Evolutionary conservation across 2,797 vertebrate genomes (phyloP), one percentile per base, ranked within the genome.

Genomic region (Adelosebastes latens): DNA sequence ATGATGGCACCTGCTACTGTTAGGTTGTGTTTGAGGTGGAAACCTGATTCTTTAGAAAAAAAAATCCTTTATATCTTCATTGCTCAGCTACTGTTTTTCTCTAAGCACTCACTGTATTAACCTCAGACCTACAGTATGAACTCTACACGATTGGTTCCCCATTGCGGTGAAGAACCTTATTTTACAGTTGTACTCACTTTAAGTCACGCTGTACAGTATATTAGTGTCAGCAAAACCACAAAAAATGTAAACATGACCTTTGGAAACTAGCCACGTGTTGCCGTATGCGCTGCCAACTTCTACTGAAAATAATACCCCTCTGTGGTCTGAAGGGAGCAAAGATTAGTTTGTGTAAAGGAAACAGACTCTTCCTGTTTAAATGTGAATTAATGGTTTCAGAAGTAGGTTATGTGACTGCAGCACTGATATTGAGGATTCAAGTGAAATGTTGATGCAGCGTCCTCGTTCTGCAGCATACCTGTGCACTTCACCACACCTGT

Each of bases 231-330:
- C 55, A 24, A 25, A 82, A 22, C 8, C 55, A 2, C 42, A n/a
- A 55, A 61, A 49, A 71, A 71, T 52, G 63, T 80, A 76, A 76
- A 79, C 59, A 55, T 27, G 46, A 49, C 27, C 25, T 27, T 55
- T 85, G 88, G 76, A 63, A 22, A 32, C 1, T 1, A 2, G 39
- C 77, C 66, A 63, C 3, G 42, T 29, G n/a, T 18, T 1, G 13
- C 22, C 18, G 53, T n/a, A 13, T 11, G 29, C 22, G 3, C 49
- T 42, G 73, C 64, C 72, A 66, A 69, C 12, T 20, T 13, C 32
- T 31, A 0, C 68, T 73, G 63, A 8, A 29, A 74, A 6, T 12
- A 46, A 27, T 5, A 0, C 16, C 12, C 18, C 32, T 46, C 32
- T 2, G 10, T 2, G 34, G 18, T n/a, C 52, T n/a, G 46, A 13